Evolutionary conservation across 2,113 vertebrate species (phyloP).

Genomic region (Leptocoma aspasia): DNA sequence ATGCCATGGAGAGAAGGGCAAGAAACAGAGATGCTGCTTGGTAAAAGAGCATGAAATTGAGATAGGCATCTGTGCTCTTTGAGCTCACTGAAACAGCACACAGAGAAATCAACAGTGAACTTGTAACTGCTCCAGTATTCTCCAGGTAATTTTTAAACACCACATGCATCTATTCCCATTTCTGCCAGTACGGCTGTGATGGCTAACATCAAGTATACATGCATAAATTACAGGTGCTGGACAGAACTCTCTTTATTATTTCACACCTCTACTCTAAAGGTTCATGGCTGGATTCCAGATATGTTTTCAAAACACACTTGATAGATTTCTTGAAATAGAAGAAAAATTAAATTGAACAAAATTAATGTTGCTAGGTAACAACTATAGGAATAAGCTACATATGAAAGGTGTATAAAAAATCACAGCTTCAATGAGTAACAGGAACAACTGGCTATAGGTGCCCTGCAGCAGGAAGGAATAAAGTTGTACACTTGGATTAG

Average conservation of each 20-base stretch:
- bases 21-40: not conserved
- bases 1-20: not conserved
- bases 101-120: not conserved
- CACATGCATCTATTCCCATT: not conserved
- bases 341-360: slow-evolving; percentile 3
- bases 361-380: slow-evolving; percentile 47
- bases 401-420: not conserved
- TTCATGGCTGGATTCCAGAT: not conserved
- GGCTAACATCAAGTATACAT: not conserved
- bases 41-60: not conserved
- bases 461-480: not conserved
- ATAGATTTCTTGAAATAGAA: slow-evolving; percentile 1
- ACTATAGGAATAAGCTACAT: not conserved
- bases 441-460: not conserved
- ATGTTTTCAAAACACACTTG: not conserved
- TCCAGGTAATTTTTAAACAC: not conserved
- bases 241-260: not conserved
- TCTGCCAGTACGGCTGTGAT: not conserved
- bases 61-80: not conserved
- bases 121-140: not conserved
- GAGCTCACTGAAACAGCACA: not conserved
- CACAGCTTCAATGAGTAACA: not conserved
- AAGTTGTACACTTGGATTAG: not conserved
- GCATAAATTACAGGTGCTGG: not conserved
- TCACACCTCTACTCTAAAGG: not conserved